Percentiles rank a stretch among this genome's conserved stretches.
phyloP scores from a whole-genome alignment of 2,797 vertebrate species.

The Alca torda region DNA sequence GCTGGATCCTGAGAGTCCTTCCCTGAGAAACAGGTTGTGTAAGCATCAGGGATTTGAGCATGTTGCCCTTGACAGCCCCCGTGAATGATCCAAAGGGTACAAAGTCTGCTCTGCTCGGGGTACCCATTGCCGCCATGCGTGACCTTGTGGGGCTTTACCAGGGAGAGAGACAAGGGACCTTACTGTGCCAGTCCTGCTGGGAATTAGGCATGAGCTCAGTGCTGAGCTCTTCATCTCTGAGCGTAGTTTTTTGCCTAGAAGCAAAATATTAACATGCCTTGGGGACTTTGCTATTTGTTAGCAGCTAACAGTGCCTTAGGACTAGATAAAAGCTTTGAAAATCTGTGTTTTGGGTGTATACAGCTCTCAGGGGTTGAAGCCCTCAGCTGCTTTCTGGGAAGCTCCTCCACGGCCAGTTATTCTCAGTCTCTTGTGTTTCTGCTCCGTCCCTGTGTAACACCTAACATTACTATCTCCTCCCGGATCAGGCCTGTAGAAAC shows the following conservation, averaged over 20 bases:
- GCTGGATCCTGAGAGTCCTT: background rate
- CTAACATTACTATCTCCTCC: background rate
- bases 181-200: background rate
- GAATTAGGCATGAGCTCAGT: background rate
- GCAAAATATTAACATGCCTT: background rate
- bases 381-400: background rate
- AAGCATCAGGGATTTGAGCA: background rate
- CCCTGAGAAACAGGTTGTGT: background rate
- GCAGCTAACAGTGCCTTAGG: background rate
- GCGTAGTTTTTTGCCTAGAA: background rate
- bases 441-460: background rate
- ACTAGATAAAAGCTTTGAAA: conserved; percentile 14
- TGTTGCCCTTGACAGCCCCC: background rate
- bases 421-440: background rate
- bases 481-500: conserved; percentile 26
- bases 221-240: background rate
- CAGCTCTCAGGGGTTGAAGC: background rate
- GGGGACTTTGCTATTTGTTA: background rate
- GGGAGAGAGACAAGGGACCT: background rate
- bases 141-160: background rate
- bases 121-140: background rate
- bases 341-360: background rate
- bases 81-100: background rate
- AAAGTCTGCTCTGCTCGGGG: background rate
- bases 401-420: background rate